These are phyloP conservation scores for Octodonta nipae DNA, from an alignment of 2,888 invertebrate genomes.

Conservation along the genomic window DNA sequence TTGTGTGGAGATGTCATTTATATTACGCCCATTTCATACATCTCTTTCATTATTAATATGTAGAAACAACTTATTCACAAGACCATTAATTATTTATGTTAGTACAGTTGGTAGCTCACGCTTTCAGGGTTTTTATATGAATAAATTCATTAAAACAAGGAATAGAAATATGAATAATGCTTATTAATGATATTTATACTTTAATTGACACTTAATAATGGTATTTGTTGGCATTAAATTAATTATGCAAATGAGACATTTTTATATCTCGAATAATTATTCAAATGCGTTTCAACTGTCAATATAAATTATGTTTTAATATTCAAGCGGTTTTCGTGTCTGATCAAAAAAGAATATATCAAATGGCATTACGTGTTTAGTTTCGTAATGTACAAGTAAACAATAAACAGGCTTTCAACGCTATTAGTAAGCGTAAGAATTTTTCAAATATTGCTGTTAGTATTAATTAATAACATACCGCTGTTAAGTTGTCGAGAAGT, in stretches of 20 bases:
- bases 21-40: conserved; percentile 26
- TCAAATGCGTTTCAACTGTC: conserved; percentile 3
- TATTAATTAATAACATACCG: no score
- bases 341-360: no score
- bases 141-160: not conserved
- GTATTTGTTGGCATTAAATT: not conserved
- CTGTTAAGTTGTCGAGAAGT: no score
- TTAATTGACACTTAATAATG: not conserved
- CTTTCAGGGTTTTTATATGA: not conserved
- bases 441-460: no score
- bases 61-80: conserved; percentile 13
- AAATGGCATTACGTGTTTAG: no score
- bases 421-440: no score
- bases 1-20: conserved; percentile 31
- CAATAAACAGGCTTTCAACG: no score
- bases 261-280: not conserved
- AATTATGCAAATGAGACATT: not conserved
- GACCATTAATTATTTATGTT: conserved; percentile 11
- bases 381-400: no score
- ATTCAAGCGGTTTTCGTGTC: no score
- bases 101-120: no score
- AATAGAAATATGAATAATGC: not conserved
- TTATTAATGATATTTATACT: not conserved
- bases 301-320: not conserved
- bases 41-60: conserved; percentile 15